A percentile compares a stretch with the other conserved stretches of the same genome.
Evolutionary conservation across 2,888 invertebrate species (phyloP).

Genomic region (Leptopilina myrica): DNA sequence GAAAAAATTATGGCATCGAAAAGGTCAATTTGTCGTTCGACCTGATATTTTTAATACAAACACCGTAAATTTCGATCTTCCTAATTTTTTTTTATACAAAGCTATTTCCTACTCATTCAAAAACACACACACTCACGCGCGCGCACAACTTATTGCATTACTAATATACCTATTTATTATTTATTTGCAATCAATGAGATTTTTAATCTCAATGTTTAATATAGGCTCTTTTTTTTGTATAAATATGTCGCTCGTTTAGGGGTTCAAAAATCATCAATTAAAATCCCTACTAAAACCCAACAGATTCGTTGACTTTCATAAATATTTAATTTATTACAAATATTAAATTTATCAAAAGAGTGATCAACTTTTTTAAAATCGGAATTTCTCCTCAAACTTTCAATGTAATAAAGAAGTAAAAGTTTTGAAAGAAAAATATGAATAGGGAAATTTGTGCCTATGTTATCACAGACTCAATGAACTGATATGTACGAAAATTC

Average conservation of each 20-base stretch:
- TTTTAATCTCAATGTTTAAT: conserved; percentile 10
- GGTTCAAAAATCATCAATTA: not conserved
- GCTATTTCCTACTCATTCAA: conserved; percentile 22
- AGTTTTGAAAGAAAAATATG: conserved; percentile 15
- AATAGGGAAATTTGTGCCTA: conserved; percentile 25
- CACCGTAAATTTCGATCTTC: conserved; percentile 18
- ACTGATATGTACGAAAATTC: conserved; percentile 36
- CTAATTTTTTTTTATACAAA: conserved; percentile 32
- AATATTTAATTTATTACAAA: not conserved
- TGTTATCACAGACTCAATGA: conserved; percentile 29
- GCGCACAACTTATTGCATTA: conserved; percentile 23
- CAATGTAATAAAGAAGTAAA: not conserved
- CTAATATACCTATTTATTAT: conserved; percentile 4
- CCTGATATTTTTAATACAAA: conserved; percentile 25
- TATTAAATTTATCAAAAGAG: not conserved
- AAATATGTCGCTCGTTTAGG: not conserved
- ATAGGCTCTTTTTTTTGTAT: conserved; percentile 30
- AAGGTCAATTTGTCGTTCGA: conserved; percentile 2
- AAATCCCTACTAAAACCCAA: not conserved
- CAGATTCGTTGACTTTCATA: conserved; percentile 20
- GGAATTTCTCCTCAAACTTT: not conserved
- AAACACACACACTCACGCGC: conserved; percentile 6
- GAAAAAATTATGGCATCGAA: conserved; percentile 15
- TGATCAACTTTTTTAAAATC: not conserved
- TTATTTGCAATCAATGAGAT: conserved; percentile 24